phyloP scores from a whole-genome alignment of 2,113 vertebrate species.

The Thalassoma bifasciatum region DNA sequence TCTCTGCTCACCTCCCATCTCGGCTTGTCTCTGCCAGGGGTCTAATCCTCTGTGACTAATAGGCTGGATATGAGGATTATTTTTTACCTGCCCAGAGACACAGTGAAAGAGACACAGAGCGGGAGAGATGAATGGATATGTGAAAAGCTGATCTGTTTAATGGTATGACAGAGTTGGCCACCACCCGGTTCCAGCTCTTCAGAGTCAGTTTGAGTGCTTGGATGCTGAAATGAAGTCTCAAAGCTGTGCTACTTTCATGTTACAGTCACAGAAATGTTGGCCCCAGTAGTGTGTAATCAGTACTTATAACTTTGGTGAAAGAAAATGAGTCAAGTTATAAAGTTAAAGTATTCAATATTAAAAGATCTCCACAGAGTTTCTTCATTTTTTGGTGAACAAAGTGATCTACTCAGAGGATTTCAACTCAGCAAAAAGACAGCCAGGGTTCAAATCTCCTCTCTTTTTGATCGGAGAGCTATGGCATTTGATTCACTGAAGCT shows the following conservation, averaged over 20 bases:
- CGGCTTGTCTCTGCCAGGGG: conserved; percentile 46
- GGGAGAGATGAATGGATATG: conserved; percentile 55
- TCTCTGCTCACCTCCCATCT: conserved; percentile 61
- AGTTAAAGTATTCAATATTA: neutral
- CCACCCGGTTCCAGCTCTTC: neutral
- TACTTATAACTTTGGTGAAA: conserved; percentile 6
- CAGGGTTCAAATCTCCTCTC: conserved; percentile 2
- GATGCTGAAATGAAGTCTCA: conserved; percentile 15
- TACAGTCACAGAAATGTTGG: neutral
- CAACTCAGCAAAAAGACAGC: conserved; percentile 20
- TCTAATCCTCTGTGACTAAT: conserved; percentile 78
- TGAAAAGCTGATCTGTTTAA: conserved; percentile 48
- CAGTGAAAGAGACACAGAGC: conserved; percentile 30
- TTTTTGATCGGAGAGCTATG: conserved; percentile 12
- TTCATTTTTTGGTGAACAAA: conserved; percentile 30
- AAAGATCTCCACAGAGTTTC: conserved; percentile 7
- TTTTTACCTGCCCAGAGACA: conserved; percentile 70
- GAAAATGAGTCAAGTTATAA: neutral
- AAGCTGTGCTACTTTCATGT: conserved; percentile 5
- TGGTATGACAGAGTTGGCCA: conserved; percentile 37
- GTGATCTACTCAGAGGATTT: conserved; percentile 14
- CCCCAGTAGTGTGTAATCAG: neutral
- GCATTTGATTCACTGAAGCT: conserved; percentile 9
- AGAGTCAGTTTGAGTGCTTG: conserved; percentile 14
- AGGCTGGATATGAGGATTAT: conserved; percentile 67